Evolutionary conservation across 2,888 invertebrate species (phyloP).

Genomic region (Mylabris sibirica): DNA sequence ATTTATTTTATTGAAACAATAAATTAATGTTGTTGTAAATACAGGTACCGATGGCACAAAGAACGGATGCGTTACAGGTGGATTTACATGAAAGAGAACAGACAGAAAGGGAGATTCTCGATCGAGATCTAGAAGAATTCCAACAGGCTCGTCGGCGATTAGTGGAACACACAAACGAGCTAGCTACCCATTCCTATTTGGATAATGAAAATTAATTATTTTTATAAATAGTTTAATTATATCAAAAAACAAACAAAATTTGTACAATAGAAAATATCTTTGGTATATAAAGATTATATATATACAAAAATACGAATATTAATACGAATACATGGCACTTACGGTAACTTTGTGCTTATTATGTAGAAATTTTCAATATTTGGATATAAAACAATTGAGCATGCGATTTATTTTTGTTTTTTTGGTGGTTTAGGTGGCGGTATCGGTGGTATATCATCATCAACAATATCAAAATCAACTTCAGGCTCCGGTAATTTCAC

Average conservation of each 20-base stretch:
- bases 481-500: slow-evolving; percentile 50
- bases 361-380: slow-evolving; percentile 6
- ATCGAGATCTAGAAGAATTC: not conserved
- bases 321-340: slow-evolving; percentile 47
- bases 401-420: slow-evolving; percentile 45
- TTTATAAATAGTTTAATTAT: not conserved
- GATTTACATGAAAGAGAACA: not conserved
- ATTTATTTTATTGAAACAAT: too few relatives aligned
- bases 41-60: too few relatives aligned
- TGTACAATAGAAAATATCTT: slow-evolving; percentile 14
- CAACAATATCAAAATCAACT: slow-evolving; percentile 36
- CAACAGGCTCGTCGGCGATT: too few relatives aligned
- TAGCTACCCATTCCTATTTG: too few relatives aligned
- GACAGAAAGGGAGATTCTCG: not conserved
- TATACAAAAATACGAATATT: slow-evolving; percentile 21
- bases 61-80: not conserved
- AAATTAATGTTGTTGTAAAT: too few relatives aligned
- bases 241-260: slow-evolving; percentile 2
- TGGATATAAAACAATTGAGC: slow-evolving; percentile 12
- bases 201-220: not conserved
- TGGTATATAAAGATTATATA: slow-evolving; percentile 14
- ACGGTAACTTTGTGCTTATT: slow-evolving; percentile 44
- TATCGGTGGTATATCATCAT: slow-evolving; percentile 59
- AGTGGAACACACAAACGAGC: too few relatives aligned
- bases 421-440: slow-evolving; percentile 65